These are phyloP conservation scores for Hiodon tergisus DNA, from an alignment of 2,113 vertebrate genomes.

Conservation along the genomic window DNA sequence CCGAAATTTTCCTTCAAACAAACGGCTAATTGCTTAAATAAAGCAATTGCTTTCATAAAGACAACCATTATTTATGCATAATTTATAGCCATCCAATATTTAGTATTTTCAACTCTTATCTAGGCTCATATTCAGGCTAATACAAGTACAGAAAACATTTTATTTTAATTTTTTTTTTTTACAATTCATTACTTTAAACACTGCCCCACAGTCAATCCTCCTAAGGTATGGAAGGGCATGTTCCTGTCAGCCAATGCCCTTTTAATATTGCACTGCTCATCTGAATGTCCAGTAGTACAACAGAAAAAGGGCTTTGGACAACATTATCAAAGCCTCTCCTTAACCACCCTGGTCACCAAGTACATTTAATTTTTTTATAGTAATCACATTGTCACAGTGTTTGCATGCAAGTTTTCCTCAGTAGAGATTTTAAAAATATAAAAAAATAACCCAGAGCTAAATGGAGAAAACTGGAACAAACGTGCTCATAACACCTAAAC, in stretches of 20 bases:
- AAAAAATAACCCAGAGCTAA: background rate
- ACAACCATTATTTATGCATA: no score
- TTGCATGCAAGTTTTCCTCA: no score
- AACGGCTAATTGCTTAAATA: no score
- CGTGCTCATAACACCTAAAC: no score
- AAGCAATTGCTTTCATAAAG: no score
- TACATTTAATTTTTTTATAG: background rate
- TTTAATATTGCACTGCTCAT: conserved; percentile 99
- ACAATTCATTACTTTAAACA: no score
- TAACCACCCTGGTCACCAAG: conserved; percentile 28
- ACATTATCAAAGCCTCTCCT: conserved; percentile 58
- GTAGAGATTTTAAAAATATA: background rate
- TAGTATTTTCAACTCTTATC: no score
- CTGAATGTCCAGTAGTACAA: conserved; percentile 91
- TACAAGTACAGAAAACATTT: no score
- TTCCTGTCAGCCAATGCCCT: conserved; percentile 93
- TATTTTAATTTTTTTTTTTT: background rate
- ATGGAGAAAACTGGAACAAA: no score
- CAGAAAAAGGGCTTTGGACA: conserved; percentile 93
- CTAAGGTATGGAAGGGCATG: conserved; percentile 52
- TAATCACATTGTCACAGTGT: background rate
- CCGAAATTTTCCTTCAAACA: no score
- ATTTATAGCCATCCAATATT: no score
- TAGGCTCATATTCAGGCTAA: no score
- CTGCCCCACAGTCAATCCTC: background rate